These are phyloP conservation scores for Heliopora coerulea DNA, from an alignment of 92 coral and sea anemone genomes.

Conservation along the genomic window DNA sequence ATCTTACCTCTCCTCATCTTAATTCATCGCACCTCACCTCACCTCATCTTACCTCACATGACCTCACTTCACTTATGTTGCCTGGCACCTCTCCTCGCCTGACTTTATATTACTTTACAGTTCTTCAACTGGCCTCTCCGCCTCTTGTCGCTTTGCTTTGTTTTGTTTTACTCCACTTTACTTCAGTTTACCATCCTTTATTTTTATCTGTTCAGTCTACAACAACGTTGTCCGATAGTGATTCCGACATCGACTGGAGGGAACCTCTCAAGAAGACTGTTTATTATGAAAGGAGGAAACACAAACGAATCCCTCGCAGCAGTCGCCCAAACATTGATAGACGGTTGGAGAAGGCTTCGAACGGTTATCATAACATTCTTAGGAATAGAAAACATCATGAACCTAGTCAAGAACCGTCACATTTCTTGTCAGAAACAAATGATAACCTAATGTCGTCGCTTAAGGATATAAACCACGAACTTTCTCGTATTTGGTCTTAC, in stretches of 20 bases:
- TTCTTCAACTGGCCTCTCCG: too few relatives aligned
- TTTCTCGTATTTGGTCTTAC: constrained; percentile 40
- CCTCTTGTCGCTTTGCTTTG: too few relatives aligned
- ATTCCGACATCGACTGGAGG: constrained; percentile 4
- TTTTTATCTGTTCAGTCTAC: constrained; percentile 4
- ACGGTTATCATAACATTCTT: constrained; percentile 9
- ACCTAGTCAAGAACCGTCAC: background rate
- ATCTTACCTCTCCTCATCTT: too few relatives aligned
- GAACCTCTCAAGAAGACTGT: background rate
- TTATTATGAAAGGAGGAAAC: constrained; percentile 6
- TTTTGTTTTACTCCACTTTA: too few relatives aligned
- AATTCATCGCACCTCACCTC: too few relatives aligned
- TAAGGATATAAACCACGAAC: constrained; percentile 38
- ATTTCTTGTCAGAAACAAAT: constrained; percentile 7
- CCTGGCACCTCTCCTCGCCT: too few relatives aligned
- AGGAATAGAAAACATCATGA: constrained; percentile 4
- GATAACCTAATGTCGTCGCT: constrained; percentile 37
- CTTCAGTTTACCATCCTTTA: too few relatives aligned
- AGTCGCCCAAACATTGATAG: background rate
- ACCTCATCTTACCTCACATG: too few relatives aligned
- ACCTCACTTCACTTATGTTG: too few relatives aligned
- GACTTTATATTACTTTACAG: too few relatives aligned
- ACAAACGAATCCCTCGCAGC: constrained; percentile 9
- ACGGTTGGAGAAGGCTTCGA: background rate
- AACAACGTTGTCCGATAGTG: constrained; percentile 24